Percentiles rank a stretch among this genome's conserved stretches.
Evolutionary conservation across 1,140 invertebrate genomes (phyloP).

Genomic region (Spodoptera frugiperda): DNA sequence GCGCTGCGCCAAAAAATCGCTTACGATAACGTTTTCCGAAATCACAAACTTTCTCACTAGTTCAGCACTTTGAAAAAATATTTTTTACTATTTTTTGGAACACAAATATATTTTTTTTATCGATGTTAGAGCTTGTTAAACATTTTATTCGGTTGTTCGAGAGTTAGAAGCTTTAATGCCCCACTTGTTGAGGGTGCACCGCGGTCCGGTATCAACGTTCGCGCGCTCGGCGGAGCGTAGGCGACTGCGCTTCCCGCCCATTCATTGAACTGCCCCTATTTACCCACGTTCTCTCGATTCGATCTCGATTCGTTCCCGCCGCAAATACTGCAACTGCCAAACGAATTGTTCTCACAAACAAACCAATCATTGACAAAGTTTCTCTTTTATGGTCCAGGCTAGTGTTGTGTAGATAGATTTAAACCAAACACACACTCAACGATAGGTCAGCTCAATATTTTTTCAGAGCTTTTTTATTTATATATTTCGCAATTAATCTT

Average conservation of each 20-base stretch:
- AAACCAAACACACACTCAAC: not conserved
- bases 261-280: conserved; percentile 69
- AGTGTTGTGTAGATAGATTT: conserved; percentile 1
- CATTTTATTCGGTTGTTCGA: conserved; percentile 23
- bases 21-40: conserved; percentile 28
- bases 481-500: no score
- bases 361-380: conserved; percentile 30
- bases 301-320: conserved; percentile 58
- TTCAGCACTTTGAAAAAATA: conserved; percentile 14
- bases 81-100: conserved; percentile 34
- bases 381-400: not conserved
- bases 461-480: not conserved
- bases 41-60: conserved; percentile 48
- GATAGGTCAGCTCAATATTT: not conserved
- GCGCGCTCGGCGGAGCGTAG: conserved; percentile 77
- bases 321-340: conserved; percentile 28
- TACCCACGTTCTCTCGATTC: conserved; percentile 61
- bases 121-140: not conserved
- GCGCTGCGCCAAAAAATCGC: conserved; percentile 38
- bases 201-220: conserved; percentile 67
- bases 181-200: conserved; percentile 72
- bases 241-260: conserved; percentile 79
- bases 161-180: conserved; percentile 51
- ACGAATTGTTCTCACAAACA: conserved; percentile 28
- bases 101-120: conserved; percentile 47